Evolutionary conservation across 2,113 vertebrate species (phyloP).

Genomic region (Charadrius vociferus): DNA sequence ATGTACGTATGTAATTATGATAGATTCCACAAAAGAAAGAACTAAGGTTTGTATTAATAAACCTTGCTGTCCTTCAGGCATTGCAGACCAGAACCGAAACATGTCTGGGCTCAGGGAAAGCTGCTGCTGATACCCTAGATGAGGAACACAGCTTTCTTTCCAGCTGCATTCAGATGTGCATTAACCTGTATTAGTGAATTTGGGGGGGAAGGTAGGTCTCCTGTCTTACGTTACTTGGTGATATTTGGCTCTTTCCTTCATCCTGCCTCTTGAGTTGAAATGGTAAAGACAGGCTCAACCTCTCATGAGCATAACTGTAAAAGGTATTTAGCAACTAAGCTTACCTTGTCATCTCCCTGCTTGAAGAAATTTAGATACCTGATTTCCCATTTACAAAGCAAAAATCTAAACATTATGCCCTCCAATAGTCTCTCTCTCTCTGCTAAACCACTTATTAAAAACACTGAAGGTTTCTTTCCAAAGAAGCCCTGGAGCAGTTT

Average conservation of each 20-base stretch:
- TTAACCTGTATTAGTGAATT: neutral
- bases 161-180: neutral
- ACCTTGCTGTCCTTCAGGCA: neutral
- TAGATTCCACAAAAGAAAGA: neutral
- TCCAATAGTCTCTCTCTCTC: neutral
- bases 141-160: neutral
- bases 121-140: neutral
- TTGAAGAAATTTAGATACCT: neutral
- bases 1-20: neutral
- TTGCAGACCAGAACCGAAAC: neutral
- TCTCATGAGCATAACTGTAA: neutral
- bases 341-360: neutral
- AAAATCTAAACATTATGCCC: neutral
- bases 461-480: neutral
- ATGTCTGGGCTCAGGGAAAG: neutral
- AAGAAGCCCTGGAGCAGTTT: conserved; percentile 14
- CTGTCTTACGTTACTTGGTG: neutral
- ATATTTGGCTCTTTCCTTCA: neutral
- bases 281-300: neutral
- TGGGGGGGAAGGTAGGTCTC: neutral
- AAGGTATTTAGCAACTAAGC: neutral
- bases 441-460: conserved; percentile 1
- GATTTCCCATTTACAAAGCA: neutral
- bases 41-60: neutral
- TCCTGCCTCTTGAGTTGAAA: neutral